These are phyloP conservation scores for Periophthalmus modestus DNA, from an alignment of 2,113 vertebrate genomes.

Conservation along the genomic window DNA sequence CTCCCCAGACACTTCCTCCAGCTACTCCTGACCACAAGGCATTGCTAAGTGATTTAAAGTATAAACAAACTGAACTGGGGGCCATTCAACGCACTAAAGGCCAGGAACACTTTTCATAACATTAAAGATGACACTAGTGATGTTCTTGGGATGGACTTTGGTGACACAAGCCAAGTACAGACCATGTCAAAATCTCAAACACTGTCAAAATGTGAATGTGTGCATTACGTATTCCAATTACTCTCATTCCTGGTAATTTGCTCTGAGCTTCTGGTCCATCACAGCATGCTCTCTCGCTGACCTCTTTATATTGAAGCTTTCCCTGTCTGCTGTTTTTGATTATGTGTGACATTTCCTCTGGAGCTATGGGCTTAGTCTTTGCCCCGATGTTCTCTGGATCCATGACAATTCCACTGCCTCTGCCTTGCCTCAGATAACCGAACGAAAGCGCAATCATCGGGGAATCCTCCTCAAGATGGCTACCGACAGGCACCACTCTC, in stretches of 20 bases:
- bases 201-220: neutral
- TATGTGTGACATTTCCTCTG: slow-evolving; percentile 22
- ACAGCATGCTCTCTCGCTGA: slow-evolving; percentile 12
- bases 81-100: too few relatives aligned
- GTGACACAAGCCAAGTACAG: too few relatives aligned
- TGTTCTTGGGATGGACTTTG: too few relatives aligned
- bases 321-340: slow-evolving; percentile 1
- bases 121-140: too few relatives aligned
- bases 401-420: slow-evolving; percentile 31
- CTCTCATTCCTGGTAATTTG: neutral
- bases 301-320: slow-evolving; percentile 17
- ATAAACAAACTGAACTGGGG: too few relatives aligned
- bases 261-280: neutral
- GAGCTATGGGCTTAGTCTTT: slow-evolving; percentile 24
- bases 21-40: too few relatives aligned
- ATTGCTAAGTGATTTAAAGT: too few relatives aligned
- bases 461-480: slow-evolving; percentile 65
- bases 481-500: slow-evolving; percentile 54
- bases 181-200: neutral
- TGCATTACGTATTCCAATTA: neutral
- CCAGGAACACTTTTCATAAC: too few relatives aligned
- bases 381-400: slow-evolving; percentile 30
- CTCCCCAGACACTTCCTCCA: too few relatives aligned
- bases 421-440: slow-evolving; percentile 19
- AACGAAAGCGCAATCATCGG: slow-evolving; percentile 63